A percentile compares a stretch with the other conserved stretches of the same genome.
Evolutionary conservation across 2,113 vertebrate genomes (phyloP).

Genomic region (Noctilio leporinus): DNA sequence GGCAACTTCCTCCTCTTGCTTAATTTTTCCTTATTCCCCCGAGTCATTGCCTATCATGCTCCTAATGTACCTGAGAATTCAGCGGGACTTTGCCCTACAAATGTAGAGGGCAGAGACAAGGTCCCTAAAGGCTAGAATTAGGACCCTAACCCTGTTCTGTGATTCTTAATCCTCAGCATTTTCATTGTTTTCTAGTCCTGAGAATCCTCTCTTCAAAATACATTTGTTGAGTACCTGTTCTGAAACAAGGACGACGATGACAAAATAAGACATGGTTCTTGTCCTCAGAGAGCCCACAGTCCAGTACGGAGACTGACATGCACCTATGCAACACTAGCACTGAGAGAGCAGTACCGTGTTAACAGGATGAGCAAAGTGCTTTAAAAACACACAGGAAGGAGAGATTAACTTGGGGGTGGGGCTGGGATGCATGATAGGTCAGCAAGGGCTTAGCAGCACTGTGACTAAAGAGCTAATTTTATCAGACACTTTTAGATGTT

Average conservation of each 20-base stretch:
- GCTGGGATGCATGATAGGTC: not conserved
- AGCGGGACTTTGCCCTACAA: not conserved
- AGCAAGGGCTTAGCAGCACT: not conserved
- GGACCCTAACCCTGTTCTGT: not conserved
- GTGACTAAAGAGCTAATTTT: constrained; percentile 44
- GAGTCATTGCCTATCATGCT: not conserved
- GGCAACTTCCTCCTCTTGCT: not conserved
- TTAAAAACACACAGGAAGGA: not conserved
- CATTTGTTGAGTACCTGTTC: constrained; percentile 18
- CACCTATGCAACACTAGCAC: not conserved
- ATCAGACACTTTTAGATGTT: constrained; percentile 15
- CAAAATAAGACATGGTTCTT: not conserved
- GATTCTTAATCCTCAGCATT: not conserved
- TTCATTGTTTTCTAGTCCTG: not conserved
- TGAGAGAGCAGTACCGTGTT: not conserved
- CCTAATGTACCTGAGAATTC: not conserved
- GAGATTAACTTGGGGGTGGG: not conserved
- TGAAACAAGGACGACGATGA: not conserved
- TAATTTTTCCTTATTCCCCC: not conserved
- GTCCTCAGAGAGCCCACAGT: not conserved
- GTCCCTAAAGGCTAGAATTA: not conserved
- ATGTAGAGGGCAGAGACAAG: not conserved
- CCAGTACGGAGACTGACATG: not conserved
- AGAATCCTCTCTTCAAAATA: constrained; percentile 24
- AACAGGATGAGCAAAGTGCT: not conserved